These are phyloP conservation scores for Forpus xanthops DNA, from an alignment of 2,797 vertebrate species.

Conservation along the genomic window DNA sequence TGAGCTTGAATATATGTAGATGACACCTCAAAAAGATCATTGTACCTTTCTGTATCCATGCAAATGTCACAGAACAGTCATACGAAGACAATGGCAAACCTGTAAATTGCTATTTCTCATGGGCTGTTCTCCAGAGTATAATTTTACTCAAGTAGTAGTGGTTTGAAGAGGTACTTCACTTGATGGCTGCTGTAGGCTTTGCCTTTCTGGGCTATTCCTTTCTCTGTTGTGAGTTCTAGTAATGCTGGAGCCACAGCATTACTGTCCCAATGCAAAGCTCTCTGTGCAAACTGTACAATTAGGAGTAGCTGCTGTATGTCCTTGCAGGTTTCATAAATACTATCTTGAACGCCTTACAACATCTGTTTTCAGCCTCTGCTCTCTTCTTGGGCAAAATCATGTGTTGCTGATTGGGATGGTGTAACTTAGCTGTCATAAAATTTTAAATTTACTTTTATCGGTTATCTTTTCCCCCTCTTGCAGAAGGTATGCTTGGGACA, in stretches of 20 bases:
- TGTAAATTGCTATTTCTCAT: rapidly evolving
- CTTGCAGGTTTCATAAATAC: not conserved
- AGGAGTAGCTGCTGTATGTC: not conserved
- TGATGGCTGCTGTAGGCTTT: not conserved
- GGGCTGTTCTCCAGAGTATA: not conserved
- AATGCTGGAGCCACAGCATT: not conserved
- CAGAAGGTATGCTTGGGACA: not conserved
- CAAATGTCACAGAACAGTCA: not conserved
- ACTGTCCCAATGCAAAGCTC: not conserved
- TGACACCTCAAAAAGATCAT: not conserved
- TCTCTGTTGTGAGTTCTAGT: not conserved
- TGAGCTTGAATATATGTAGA: not conserved
- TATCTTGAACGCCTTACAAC: not conserved
- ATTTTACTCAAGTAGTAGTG: not conserved
- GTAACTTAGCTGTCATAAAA: not conserved
- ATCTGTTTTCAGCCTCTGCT: not conserved
- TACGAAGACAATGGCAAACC: not conserved
- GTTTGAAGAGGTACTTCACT: not conserved
- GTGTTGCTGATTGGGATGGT: not conserved
- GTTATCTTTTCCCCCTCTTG: not conserved
- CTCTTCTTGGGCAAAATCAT: not conserved
- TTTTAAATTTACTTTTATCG: not conserved
- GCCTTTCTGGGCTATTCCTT: not conserved
- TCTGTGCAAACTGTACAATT: not conserved
- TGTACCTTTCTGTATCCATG: not conserved